phyloP scores from a whole-genome alignment of 1,140 invertebrate genomes.

The Epicauta chinensis region DNA sequence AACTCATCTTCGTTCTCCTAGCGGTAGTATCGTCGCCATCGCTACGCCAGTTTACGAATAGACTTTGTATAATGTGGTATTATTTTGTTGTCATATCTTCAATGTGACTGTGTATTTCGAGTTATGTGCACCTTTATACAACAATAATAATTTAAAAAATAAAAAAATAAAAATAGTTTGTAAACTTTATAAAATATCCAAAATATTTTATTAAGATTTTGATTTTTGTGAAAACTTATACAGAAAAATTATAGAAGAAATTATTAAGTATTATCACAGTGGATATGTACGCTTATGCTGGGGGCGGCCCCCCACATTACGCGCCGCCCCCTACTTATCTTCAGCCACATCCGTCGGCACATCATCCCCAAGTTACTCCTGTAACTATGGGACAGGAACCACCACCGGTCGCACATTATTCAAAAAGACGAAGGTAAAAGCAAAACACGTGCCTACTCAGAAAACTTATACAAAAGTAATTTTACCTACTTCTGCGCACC shows the following conservation, averaged over 20 bases:
- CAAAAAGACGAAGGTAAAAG: slow-evolving; percentile 47
- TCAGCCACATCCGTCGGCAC: slow-evolving; percentile 43
- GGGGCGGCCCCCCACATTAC: slow-evolving; percentile 50
- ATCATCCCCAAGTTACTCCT: slow-evolving; percentile 38
- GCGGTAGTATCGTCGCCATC: slow-evolving; percentile 12
- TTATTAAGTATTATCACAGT: slow-evolving; percentile 20
- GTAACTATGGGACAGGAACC: slow-evolving; percentile 41
- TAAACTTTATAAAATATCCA: too few species aligned
- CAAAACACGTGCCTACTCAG: neutral
- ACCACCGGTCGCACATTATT: slow-evolving; percentile 42
- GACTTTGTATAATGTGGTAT: neutral
- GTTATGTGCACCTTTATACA: too few species aligned
- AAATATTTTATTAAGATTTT: too few species aligned
- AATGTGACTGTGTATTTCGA: too few species aligned
- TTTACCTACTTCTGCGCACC: neutral
- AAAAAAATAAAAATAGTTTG: neutral
- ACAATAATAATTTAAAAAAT: neutral
- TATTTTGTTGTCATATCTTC: too few species aligned
- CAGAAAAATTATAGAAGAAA: neutral
- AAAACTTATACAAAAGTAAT: neutral
- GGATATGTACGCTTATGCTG: slow-evolving; percentile 48
- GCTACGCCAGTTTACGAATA: slow-evolving; percentile 5
- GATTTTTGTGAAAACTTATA: too few species aligned
- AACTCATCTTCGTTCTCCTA: slow-evolving; percentile 12
- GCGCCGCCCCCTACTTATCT: slow-evolving; percentile 46